Conservation (phyloP, 2,797 vertebrate species). For the Hipposideros larvatus region DNA sequence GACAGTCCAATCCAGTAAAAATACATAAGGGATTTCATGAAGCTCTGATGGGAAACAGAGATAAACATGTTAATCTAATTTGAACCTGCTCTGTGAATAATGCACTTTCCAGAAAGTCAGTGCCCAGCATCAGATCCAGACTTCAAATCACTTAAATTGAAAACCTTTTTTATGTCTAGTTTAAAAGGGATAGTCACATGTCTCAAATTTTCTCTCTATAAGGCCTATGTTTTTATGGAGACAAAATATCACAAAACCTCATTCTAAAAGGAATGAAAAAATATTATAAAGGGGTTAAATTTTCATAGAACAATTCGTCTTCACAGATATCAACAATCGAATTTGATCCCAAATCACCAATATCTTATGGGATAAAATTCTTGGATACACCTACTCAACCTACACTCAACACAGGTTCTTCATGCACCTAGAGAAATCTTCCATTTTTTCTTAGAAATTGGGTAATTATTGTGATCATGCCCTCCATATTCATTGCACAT, state of each 20-base stretch:
- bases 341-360: background rate
- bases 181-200: background rate
- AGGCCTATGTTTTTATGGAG: background rate
- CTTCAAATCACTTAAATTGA: background rate
- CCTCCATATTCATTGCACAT: background rate
- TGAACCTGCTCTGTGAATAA: background rate
- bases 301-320: background rate
- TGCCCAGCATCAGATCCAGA: background rate
- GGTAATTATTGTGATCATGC: background rate
- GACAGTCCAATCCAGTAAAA: conserved; percentile 68
- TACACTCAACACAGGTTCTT: fast-evolving
- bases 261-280: background rate
- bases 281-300: background rate
- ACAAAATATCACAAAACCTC: background rate
- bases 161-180: background rate
- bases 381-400: background rate
- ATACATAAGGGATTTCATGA: fast-evolving
- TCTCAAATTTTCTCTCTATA: background rate
- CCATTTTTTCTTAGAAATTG: background rate
- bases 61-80: background rate
- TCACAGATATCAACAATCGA: background rate
- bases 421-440: background rate
- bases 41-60: conserved; percentile 3
- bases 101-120: background rate
- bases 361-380: background rate